Evolutionary conservation across 2,113 vertebrate species (phyloP).

Genomic region (Phalacrocorax brasilianus): DNA sequence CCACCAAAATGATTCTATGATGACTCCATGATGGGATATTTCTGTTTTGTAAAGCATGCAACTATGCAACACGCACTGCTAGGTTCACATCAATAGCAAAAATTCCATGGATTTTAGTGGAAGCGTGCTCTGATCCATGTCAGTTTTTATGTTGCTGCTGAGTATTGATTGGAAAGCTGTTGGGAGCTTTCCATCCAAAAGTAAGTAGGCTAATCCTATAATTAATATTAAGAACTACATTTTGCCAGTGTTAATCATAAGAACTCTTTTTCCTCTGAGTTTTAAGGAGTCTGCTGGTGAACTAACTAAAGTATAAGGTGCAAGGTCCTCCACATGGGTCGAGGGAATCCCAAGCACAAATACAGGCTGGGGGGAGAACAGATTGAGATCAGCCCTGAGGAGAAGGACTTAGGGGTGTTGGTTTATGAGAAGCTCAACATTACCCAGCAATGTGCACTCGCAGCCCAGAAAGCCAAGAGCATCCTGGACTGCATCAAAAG

Average conservation of each 20-base stretch:
- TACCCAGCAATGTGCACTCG: too few relatives aligned
- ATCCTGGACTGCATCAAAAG: too few relatives aligned
- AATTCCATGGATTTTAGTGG: not conserved
- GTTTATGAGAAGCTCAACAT: too few relatives aligned
- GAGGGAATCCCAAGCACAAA: not conserved
- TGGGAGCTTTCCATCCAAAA: not conserved
- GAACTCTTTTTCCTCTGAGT: not conserved
- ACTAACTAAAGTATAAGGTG: not conserved
- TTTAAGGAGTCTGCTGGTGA: not conserved
- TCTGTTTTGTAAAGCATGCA: not conserved
- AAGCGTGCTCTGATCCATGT: not conserved
- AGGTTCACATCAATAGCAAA: not conserved
- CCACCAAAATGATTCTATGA: not conserved
- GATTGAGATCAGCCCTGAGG: not conserved
- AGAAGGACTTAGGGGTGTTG: too few relatives aligned
- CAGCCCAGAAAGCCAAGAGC: too few relatives aligned
- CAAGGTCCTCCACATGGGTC: not conserved
- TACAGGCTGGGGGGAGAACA: not conserved
- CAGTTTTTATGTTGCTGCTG: not conserved
- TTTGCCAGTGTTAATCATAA: not conserved
- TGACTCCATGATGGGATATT: not conserved
- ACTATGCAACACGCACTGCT: not conserved
- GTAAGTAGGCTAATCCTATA: not conserved
- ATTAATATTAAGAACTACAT: not conserved
- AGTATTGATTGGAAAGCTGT: not conserved